Evolutionary conservation across 2,113 vertebrate species (phyloP), one percentile per base, ranked within the genome.

Genomic region (Cynocephalus volans): DNA sequence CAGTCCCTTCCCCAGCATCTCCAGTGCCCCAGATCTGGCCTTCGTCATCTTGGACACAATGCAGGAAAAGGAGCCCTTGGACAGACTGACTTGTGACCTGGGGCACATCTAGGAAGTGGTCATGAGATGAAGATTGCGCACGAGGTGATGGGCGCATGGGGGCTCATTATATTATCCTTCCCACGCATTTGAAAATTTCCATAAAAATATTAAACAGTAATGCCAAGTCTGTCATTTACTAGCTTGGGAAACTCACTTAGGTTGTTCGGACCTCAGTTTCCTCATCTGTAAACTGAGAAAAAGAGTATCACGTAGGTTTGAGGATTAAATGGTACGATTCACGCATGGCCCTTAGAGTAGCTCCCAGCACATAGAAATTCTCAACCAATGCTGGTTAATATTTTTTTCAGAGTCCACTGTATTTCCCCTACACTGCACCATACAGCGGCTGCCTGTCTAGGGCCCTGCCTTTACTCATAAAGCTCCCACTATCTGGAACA

Each of bases 201-300:
- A 77, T 52, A 14, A 69, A 94, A 70, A 76, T 58, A 26, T 62
- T 82, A 33, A n/a, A 33, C 56, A 79, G 60, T 36, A 48, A 88
- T n/a, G 33, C 31, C 0, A 11, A 79, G 31, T 52, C 3, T 1
- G 36, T 36, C 18, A 3, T 52, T 72, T 50, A 69, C 75, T 9
- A 58, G 60, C 33, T 60, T 48, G 65, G 48, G 58, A 87, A 88
- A n/a, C 36, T 81, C 41, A 54, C 13, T 77, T 21, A n/a, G 90
- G 50, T 79, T 28, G 10, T 45, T 14, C 5, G 36, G 60, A 62
- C 56, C 60, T 84, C 73, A 8, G 15, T 45, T 79, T 90, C 50
- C 67, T 85, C 72, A 79, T 73, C 58, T 45, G 50, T 70, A 75
- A 93, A 92, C 62, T 17, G 70, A 77, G 93, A 76, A 45, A 69